Percentiles rank a stretch among this genome's conserved stretches.
These are phyloP conservation scores for Dusona sp. DNA, from an alignment of 2,888 invertebrate genomes.

Conservation along the genomic window DNA sequence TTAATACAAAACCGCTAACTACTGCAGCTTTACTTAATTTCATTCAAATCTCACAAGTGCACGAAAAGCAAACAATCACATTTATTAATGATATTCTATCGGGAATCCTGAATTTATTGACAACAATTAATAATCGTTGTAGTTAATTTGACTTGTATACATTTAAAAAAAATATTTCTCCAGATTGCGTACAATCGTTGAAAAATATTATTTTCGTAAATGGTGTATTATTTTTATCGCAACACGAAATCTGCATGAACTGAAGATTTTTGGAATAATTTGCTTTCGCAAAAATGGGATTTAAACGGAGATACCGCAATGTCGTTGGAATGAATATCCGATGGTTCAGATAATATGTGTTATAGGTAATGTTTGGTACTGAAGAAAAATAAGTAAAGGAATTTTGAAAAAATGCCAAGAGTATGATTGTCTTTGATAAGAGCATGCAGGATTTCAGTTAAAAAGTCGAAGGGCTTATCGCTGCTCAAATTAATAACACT, in stretches of 20 bases:
- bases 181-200: no score
- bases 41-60: not conserved
- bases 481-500: conserved; percentile 36
- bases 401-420: conserved; percentile 6
- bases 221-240: not conserved
- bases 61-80: not conserved
- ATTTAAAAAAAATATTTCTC: not conserved
- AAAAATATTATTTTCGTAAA: not conserved
- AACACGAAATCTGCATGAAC: not conserved
- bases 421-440: conserved; percentile 48
- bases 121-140: no score
- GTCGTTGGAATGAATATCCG: conserved; percentile 12
- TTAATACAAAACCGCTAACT: not conserved
- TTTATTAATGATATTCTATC: not conserved
- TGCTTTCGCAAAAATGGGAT: not conserved
- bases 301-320: not conserved
- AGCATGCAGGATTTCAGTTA: conserved; percentile 35
- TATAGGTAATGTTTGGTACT: conserved; percentile 72
- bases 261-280: not conserved
- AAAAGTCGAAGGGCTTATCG: conserved; percentile 30
- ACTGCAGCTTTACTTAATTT: not conserved
- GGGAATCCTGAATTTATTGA: not conserved
- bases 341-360: conserved; percentile 70
- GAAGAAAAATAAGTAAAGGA: conserved; percentile 42
- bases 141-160: not conserved